Conservation (phyloP, 2,797 vertebrate genomes). For the Orestias chungarensis region DNA sequence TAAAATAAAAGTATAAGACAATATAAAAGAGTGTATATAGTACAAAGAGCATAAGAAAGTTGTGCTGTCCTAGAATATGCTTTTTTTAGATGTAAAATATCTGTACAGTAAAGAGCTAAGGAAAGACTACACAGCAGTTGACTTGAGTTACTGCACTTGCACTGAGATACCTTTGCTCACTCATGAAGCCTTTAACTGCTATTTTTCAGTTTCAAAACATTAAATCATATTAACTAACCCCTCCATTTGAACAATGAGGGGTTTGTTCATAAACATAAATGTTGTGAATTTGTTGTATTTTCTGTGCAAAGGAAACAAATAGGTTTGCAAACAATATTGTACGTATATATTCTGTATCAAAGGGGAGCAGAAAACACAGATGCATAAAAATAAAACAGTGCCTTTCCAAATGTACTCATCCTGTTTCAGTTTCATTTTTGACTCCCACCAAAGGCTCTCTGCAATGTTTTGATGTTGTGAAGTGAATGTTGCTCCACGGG, state of each 20-base stretch:
- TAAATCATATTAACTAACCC: background rate
- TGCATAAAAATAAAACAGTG: background rate
- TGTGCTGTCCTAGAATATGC: no score
- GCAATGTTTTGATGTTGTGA: background rate
- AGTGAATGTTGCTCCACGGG: background rate
- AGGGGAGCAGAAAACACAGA: background rate
- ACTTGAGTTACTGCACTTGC: no score
- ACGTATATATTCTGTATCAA: background rate
- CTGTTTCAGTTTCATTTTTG: slow-evolving; percentile 2
- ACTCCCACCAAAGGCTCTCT: background rate
- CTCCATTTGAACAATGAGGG: no score
- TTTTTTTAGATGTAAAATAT: no score
- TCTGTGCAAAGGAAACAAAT: background rate
- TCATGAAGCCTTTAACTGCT: background rate
- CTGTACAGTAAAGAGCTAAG: no score
- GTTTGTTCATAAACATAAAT: background rate
- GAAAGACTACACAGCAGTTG: no score
- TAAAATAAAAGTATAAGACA: no score
- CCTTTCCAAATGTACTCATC: background rate
- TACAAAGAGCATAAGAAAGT: no score
- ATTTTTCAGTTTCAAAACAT: background rate
- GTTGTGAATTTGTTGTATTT: background rate
- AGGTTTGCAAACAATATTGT: background rate
- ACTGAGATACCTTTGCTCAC: no score
- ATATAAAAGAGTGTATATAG: no score